Evolutionary conservation across 2,113 vertebrate genomes (phyloP), one percentile per base, ranked within the genome.

Genomic region (Leucosticte australis): DNA sequence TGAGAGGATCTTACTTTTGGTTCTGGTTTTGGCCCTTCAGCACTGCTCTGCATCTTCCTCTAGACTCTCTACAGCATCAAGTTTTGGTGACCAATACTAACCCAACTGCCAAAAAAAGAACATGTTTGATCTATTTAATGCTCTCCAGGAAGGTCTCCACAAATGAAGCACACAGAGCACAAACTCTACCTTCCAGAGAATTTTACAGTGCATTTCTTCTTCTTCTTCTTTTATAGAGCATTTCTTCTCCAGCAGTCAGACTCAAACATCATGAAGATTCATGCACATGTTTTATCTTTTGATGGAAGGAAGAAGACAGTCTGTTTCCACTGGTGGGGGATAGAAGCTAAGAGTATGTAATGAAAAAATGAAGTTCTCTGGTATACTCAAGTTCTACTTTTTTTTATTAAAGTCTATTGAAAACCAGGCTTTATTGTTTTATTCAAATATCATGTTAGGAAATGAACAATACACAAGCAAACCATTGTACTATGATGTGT

Each of bases 391-490:
- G 44, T 9, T 49, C 33, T 39, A 1, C 49, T 52, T 59, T 55
- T 69, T 85, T 39, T 16, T 5, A 59, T 56, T 42, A 31, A 86
- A 89, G 12, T 28, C 55, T 65, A 31, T 1, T 63, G 52, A 41
- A 89, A 96, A 63, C 8, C 33, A 59, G 42, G 13, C 17, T 87
- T 67, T 92, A 57, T 23, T 87, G 42, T 46, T 96, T 76, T 92
- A 93, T 87, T 97, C 65, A 87, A 94, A 94, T 74, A 96, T 2
- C 70, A 10, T 37, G 60, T 49, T 89, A 89, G 86, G 59, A 97
- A 98, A 97, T 94, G 91, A 97, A 97, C 69, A 97, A 28, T 30
- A 68, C 67, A 87, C 60, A 89, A 81, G 52, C 60, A 65, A 91
- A 90, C 24, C 0, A 0, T 56, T 80, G 87, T 81, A 69, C 63